These are phyloP conservation scores for Zootoca vivipara DNA, from an alignment of 2,113 vertebrate genomes.

Conservation along the genomic window DNA sequence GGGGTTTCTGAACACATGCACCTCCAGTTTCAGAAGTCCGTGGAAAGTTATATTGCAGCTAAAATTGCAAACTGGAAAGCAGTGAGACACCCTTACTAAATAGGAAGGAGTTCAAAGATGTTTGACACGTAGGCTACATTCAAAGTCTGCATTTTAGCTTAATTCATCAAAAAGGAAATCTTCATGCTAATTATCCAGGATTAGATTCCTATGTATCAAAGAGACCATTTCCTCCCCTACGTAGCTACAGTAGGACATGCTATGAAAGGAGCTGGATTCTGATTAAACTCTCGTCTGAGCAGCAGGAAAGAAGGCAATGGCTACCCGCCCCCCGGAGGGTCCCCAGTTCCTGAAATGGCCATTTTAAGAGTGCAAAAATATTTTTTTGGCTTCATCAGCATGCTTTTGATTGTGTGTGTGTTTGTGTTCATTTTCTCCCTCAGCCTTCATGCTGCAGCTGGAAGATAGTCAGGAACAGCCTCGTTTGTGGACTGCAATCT, in stretches of 20 bases:
- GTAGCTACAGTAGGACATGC: background rate
- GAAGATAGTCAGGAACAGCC: background rate
- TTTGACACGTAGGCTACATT: background rate
- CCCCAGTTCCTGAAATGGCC: background rate
- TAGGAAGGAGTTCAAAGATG: background rate
- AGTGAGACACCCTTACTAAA: background rate
- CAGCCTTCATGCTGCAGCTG: background rate
- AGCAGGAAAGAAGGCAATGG: background rate
- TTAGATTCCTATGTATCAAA: background rate
- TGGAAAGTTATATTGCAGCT: background rate
- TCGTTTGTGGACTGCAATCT: background rate
- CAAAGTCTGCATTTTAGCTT: background rate
- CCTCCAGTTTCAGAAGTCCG: background rate
- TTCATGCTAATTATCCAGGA: background rate
- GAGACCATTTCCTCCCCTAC: background rate
- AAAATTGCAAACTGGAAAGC: background rate
- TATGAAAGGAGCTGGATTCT: background rate
- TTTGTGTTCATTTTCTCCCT: background rate
- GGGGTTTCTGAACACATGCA: background rate
- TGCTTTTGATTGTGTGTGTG: background rate
- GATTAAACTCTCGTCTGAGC: background rate
- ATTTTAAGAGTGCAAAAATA: background rate
- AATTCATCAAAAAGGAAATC: accelerated
- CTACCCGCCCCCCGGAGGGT: too few relatives aligned
- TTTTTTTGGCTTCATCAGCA: background rate